Conservation (phyloP, 2,888 invertebrate species). For the Drosophila koepferae region DNA sequence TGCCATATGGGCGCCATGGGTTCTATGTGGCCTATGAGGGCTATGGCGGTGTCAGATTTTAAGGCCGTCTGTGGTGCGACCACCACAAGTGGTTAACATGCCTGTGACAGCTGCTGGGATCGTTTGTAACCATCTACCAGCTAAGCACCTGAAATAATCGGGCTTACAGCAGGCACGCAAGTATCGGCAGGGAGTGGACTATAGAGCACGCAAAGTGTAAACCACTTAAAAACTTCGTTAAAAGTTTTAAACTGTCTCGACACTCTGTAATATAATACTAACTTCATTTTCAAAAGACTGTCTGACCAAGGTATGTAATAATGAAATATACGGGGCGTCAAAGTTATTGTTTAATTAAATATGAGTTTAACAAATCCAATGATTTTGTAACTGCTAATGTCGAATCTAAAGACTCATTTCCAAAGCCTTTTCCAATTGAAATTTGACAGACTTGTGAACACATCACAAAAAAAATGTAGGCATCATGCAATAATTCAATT, state of each 20-base stretch:
- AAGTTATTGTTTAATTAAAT: not conserved
- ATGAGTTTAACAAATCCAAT: too few species aligned
- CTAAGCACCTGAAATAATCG: constrained; percentile 25
- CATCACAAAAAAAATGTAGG: too few species aligned
- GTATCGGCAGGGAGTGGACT: not conserved
- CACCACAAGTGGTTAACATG: constrained; percentile 41
- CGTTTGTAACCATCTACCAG: constrained; percentile 35
- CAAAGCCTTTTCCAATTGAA: too few species aligned
- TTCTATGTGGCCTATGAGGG: constrained; percentile 27
- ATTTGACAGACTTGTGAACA: too few species aligned
- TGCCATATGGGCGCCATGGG: constrained; percentile 19
- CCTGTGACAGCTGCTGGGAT: constrained; percentile 56
- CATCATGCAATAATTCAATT: too few species aligned
- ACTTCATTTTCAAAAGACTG: not conserved
- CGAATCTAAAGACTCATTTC: too few species aligned
- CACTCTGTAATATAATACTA: not conserved
- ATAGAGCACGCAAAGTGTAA: not conserved
- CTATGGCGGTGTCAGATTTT: constrained; percentile 53
- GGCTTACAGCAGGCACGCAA: not conserved
- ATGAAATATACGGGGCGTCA: too few species aligned
- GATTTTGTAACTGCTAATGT: too few species aligned
- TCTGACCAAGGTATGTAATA: not conserved
- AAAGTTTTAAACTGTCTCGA: constrained; percentile 6
- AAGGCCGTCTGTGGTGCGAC: constrained; percentile 43
- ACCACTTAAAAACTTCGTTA: constrained; percentile 1